Evolutionary conservation across 2,888 invertebrate genomes (phyloP).

Genomic region (Ophonus ardosiacus): DNA sequence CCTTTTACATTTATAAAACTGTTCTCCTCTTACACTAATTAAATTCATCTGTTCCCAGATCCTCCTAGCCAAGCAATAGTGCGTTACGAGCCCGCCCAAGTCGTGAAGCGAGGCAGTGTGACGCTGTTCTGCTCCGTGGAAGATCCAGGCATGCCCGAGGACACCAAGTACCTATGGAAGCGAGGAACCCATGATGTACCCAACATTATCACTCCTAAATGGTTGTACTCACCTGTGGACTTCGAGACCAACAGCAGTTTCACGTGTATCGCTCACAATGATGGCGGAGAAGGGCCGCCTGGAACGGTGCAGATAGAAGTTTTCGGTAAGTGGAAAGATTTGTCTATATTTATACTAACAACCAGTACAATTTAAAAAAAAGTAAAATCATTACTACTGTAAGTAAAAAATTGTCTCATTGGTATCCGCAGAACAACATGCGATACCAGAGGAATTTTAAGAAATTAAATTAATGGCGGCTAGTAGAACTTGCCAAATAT

Average conservation of each 20-base stretch:
- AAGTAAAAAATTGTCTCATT: no score
- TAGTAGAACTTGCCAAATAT: no score
- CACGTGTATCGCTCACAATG: conserved; percentile 91
- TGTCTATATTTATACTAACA: not conserved
- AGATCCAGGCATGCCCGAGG: conserved; percentile 89
- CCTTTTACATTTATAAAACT: no score
- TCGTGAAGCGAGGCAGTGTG: conserved; percentile 89
- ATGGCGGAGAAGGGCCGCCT: conserved; percentile 87
- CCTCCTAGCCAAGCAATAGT: conserved; percentile 91
- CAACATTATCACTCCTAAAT: conserved; percentile 86
- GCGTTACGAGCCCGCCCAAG: conserved; percentile 84
- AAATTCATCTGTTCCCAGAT: conserved; percentile 76
- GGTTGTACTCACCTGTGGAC: conserved; percentile 90
- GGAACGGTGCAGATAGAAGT: conserved; percentile 85
- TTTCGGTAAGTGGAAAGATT: conserved; percentile 77
- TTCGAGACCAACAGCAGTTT: conserved; percentile 93
- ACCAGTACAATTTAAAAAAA: no score
- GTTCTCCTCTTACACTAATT: no score
- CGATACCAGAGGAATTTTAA: no score
- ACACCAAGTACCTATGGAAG: conserved; percentile 87
- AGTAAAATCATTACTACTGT: no score
- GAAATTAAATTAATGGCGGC: no score
- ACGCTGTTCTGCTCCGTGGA: conserved; percentile 91
- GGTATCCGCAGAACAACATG: no score
- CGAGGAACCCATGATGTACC: conserved; percentile 86